Conservation (phyloP, 1,140 invertebrate genomes). For the Akabosia matsudoensis region DNA sequence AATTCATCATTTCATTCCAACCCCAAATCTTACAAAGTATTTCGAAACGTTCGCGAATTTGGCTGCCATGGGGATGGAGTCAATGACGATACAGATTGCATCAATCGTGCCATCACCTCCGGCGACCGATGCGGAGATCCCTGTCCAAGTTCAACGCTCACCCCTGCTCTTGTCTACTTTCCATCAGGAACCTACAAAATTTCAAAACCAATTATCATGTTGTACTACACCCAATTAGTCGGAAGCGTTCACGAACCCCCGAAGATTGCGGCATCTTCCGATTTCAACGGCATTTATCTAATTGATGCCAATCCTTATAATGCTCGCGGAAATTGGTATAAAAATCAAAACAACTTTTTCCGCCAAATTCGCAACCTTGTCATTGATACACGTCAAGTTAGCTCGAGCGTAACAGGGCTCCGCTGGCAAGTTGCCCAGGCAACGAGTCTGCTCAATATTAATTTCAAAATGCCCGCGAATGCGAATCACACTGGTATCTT, state of each 20-base stretch:
- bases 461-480: slow-evolving; percentile 36
- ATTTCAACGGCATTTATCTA: slow-evolving; percentile 35
- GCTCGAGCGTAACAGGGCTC: slow-evolving; percentile 27
- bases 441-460: slow-evolving; percentile 41
- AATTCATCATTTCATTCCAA: slow-evolving; percentile 35
- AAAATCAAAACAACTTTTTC: slow-evolving; percentile 42
- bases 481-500: slow-evolving; percentile 36
- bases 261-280: slow-evolving; percentile 30
- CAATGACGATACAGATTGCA: slow-evolving; percentile 41
- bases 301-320: slow-evolving; percentile 40
- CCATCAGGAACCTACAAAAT: slow-evolving; percentile 41
- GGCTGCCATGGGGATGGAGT: slow-evolving; percentile 40
- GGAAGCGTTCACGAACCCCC: slow-evolving; percentile 40
- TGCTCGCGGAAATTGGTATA: slow-evolving; percentile 30
- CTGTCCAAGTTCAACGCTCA: slow-evolving; percentile 39
- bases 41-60: slow-evolving; percentile 44
- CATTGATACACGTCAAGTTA: slow-evolving; percentile 34
- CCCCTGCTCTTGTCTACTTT: slow-evolving; percentile 42
- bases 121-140: slow-evolving; percentile 36
- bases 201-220: slow-evolving; percentile 43
- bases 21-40: slow-evolving; percentile 39
- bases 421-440: slow-evolving; percentile 47
- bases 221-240: slow-evolving; percentile 41
- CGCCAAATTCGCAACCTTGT: slow-evolving; percentile 43
- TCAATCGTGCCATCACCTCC: slow-evolving; percentile 39